These are phyloP conservation scores for Lateolabrax maculatus DNA, from an alignment of 2,797 vertebrate species.

Conservation along the genomic window DNA sequence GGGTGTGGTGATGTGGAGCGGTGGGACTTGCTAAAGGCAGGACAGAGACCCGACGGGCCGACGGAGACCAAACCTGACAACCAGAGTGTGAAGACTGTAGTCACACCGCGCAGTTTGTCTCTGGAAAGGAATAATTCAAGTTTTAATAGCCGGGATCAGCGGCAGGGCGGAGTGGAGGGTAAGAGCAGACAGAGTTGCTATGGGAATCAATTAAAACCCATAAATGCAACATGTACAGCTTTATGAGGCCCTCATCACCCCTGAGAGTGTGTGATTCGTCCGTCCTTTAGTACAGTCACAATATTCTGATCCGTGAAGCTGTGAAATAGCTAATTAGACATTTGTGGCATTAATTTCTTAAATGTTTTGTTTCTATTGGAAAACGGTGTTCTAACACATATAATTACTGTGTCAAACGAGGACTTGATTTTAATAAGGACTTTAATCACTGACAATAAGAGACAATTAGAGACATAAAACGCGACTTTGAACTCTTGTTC, in stretches of 20 bases:
- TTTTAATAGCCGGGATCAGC: neutral
- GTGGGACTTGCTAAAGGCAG: constrained; percentile 42
- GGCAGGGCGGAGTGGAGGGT: neutral
- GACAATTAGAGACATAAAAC: neutral
- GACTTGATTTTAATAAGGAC: neutral
- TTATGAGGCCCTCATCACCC: too few species aligned
- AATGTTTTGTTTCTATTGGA: constrained; percentile 1
- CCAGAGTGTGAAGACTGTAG: neutral
- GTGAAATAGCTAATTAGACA: constrained; percentile 19
- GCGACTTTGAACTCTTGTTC: neutral
- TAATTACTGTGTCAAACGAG: neutral
- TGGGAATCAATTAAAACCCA: neutral
- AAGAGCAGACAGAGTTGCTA: neutral
- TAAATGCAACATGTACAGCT: too few species aligned
- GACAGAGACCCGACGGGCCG: constrained; percentile 15
- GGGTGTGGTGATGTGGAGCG: constrained; percentile 1
- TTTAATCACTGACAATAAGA: constrained; percentile 2
- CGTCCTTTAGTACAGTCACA: neutral
- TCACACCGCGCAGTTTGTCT: neutral
- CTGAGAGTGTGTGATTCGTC: neutral
- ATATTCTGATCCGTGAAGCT: neutral
- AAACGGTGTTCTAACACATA: neutral
- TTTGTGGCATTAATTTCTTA: neutral
- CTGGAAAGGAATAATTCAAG: neutral
- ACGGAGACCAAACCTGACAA: neutral